A percentile compares a stretch with the other conserved stretches of the same genome.
Evolutionary conservation across 1,140 invertebrate genomes (phyloP).

Genomic region (Papilio aristodemus): DNA sequence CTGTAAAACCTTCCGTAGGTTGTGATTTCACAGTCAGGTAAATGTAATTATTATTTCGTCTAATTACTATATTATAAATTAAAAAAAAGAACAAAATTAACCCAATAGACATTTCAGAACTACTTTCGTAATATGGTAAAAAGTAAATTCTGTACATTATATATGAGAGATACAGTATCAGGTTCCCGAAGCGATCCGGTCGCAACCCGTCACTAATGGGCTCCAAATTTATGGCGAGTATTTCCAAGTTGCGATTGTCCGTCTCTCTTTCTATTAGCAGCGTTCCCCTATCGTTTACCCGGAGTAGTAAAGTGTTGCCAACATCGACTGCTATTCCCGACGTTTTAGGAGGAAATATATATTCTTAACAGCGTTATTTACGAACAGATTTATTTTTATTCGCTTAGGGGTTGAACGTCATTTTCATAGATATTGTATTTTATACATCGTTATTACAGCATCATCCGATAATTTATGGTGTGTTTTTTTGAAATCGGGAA

Average conservation of each 20-base stretch:
- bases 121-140: too few relatives aligned
- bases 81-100: too few relatives aligned
- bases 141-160: neutral
- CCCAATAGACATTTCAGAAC: too few relatives aligned
- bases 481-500: neutral
- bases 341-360: conserved; percentile 46
- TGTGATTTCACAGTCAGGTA: neutral
- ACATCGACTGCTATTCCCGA: conserved; percentile 45
- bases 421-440: conserved; percentile 40
- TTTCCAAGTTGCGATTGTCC: conserved; percentile 29
- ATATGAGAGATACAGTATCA: neutral
- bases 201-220: conserved; percentile 14
- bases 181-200: neutral
- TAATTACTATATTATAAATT: too few relatives aligned
- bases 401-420: conserved; percentile 29
- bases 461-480: conserved; percentile 26
- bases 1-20: neutral
- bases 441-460: conserved; percentile 33
- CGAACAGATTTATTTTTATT: conserved; percentile 45
- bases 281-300: conserved; percentile 38
- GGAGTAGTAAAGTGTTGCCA: conserved; percentile 53
- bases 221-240: conserved; percentile 19
- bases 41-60: too few relatives aligned
- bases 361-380: conserved; percentile 50
- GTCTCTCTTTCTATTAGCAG: conserved; percentile 44